Evolutionary conservation across 1,140 invertebrate species (phyloP).

Genomic region (Glomeris maerens): DNA sequence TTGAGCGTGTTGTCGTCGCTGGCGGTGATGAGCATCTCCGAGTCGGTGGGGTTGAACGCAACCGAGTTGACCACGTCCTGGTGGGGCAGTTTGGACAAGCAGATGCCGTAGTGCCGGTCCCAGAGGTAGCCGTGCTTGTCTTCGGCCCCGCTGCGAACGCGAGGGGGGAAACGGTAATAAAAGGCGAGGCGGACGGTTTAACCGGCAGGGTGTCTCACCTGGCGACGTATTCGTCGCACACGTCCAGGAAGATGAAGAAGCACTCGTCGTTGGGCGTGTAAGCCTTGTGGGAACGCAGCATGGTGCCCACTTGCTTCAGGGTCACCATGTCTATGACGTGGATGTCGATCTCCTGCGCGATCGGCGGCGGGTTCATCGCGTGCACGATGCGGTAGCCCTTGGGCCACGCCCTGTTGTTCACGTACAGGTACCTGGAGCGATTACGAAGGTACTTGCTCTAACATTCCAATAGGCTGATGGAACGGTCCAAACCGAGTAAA

Average conservation of each 20-base stretch:
- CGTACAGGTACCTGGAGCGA: slow-evolving; percentile 56
- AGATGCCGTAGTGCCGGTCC: slow-evolving; percentile 72
- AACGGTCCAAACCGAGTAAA: background rate
- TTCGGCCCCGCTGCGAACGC: slow-evolving; percentile 55
- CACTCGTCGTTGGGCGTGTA: slow-evolving; percentile 78
- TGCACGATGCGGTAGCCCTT: slow-evolving; percentile 59
- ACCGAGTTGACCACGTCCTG: slow-evolving; percentile 72
- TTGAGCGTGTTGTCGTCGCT: slow-evolving; percentile 72
- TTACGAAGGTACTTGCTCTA: background rate
- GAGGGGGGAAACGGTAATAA: background rate
- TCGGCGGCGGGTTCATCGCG: slow-evolving; percentile 65
- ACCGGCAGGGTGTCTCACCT: slow-evolving; percentile 39
- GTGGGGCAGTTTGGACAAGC: slow-evolving; percentile 60
- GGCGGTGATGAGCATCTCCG: slow-evolving; percentile 70
- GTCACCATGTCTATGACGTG: slow-evolving; percentile 72
- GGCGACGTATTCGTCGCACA: slow-evolving; percentile 69
- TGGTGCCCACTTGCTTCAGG: slow-evolving; percentile 59
- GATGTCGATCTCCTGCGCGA: slow-evolving; percentile 82
- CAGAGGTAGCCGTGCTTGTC: slow-evolving; percentile 71
- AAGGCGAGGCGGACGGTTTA: background rate
- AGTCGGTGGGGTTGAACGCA: slow-evolving; percentile 67
- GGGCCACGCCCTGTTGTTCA: slow-evolving; percentile 75
- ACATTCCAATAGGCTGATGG: no score
- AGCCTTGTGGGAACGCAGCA: slow-evolving; percentile 68
- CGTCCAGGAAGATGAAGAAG: slow-evolving; percentile 79